Evolutionary conservation across 2,113 vertebrate genomes (phyloP).

Genomic region (Rhinopomastus cyanomelas): DNA sequence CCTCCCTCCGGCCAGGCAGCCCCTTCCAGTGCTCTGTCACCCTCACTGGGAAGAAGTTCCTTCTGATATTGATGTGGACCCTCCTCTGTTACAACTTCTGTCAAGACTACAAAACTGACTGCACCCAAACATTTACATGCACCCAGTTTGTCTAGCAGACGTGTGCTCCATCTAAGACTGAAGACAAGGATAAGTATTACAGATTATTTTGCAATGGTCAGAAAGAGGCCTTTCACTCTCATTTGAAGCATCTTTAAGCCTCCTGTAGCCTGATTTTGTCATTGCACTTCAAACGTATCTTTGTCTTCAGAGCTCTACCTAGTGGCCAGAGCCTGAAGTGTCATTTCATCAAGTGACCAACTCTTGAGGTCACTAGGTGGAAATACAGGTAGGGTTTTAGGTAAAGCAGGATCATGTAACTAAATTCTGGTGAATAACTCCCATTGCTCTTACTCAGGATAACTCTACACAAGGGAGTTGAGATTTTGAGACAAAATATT

Average conservation of each 20-base stretch:
- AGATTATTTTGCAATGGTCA: background rate
- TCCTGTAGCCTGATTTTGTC: background rate
- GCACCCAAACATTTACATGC: background rate
- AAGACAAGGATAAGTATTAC: background rate
- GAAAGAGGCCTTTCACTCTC: background rate
- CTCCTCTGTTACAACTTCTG: too few relatives aligned
- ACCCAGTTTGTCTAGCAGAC: background rate
- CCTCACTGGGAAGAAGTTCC: too few relatives aligned
- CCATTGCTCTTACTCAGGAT: background rate
- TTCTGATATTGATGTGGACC: too few relatives aligned
- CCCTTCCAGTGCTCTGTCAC: too few relatives aligned
- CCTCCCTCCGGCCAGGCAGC: too few relatives aligned
- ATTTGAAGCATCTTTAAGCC: background rate
- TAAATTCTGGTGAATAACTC: background rate
- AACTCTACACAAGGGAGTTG: background rate
- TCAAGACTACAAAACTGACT: background rate
- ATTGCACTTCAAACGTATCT: background rate
- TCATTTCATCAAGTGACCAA: background rate
- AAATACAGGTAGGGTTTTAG: background rate
- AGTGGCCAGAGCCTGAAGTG: slow-evolving; percentile 29
- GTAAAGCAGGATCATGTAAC: background rate
- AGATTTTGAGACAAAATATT: background rate
- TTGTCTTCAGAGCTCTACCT: slow-evolving; percentile 48
- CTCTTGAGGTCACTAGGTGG: background rate
- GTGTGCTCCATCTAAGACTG: background rate